Percentiles rank a stretch among this genome's conserved stretches.
phyloP scores from a whole-genome alignment of 2,797 vertebrate genomes.

The Lithobates sylvaticus region DNA sequence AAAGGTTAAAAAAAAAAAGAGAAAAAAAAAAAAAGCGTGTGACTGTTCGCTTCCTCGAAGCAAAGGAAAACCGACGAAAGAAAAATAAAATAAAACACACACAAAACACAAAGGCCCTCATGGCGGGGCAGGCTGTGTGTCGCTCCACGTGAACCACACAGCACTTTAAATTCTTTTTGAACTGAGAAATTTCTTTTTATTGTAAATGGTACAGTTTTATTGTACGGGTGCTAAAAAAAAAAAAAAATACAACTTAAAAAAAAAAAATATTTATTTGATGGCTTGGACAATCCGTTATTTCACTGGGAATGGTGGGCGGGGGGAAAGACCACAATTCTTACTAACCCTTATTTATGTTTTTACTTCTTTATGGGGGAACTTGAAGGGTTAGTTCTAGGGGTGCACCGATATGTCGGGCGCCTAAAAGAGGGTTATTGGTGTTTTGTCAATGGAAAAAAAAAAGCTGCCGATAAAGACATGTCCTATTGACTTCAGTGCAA shows the following conservation, averaged over 20 bases:
- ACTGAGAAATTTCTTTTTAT: constrained; percentile 63
- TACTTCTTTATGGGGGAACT: too few species aligned
- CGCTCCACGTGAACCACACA: constrained; percentile 48
- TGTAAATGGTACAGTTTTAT: constrained; percentile 94
- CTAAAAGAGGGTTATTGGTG: too few species aligned
- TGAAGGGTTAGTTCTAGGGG: too few species aligned
- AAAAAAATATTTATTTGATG: constrained; percentile 71
- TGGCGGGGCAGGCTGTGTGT: background rate
- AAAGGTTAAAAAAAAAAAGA: background rate
- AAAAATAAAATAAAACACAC: background rate
- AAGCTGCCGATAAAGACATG: too few species aligned
- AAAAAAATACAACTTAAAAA: constrained; percentile 72
- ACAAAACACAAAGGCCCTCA: constrained; percentile 30
- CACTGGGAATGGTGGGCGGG: background rate
- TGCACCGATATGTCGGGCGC: too few species aligned
- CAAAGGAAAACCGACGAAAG: constrained; percentile 15
- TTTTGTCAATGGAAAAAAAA: too few species aligned
- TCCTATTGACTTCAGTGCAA: too few species aligned
- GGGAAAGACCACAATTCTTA: background rate
- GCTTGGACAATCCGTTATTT: constrained; percentile 72
- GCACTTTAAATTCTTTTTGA: constrained; percentile 58
- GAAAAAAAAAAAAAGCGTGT: constrained; percentile 12
- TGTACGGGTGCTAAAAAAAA: constrained; percentile 95
- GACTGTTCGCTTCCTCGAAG: constrained; percentile 49
- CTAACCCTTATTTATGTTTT: too few species aligned